Evolutionary conservation across 2,888 invertebrate species (phyloP).

Genomic region (Latheticus oryzae): DNA sequence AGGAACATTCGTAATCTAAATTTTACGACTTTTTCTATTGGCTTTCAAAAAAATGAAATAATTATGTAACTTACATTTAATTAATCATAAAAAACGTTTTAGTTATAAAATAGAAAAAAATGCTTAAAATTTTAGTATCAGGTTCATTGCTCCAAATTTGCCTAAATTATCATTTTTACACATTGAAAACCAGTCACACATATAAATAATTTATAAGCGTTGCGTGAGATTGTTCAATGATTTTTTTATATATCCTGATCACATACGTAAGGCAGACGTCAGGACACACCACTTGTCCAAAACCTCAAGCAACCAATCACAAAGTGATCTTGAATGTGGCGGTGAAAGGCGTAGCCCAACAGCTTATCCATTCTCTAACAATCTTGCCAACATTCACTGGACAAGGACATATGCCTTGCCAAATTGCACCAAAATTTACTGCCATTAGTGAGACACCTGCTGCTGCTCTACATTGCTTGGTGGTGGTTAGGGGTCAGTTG

Average conservation of each 20-base stretch:
- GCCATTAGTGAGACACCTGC: conserved; percentile 29
- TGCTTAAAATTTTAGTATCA: conserved; percentile 20
- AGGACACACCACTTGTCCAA: conserved; percentile 38
- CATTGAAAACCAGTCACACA: conserved; percentile 12
- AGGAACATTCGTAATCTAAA: too few species aligned
- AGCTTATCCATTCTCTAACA: conserved; percentile 36
- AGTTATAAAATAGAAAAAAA: too few species aligned
- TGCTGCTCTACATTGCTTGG: conserved; percentile 26
- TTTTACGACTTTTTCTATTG: too few species aligned
- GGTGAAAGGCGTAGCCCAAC: conserved; percentile 39
- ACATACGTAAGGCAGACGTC: conserved; percentile 36
- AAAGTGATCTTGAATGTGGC: conserved; percentile 34
- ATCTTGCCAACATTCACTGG: conserved; percentile 39
- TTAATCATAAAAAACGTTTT: too few species aligned
- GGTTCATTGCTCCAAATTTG: conserved; percentile 31
- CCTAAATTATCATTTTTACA: conserved; percentile 23
- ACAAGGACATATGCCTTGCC: conserved; percentile 38
- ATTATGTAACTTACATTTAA: too few species aligned
- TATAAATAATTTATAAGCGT: conserved; percentile 15
- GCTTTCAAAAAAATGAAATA: too few species aligned
- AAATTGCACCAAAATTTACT: conserved; percentile 34
- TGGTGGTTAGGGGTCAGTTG: conserved; percentile 32
- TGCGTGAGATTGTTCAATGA: conserved; percentile 13
- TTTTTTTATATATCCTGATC: conserved; percentile 21
- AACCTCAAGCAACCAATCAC: conserved; percentile 36